Evolutionary conservation across 2,888 invertebrate genomes (phyloP).

Genomic region (Leucophenga montana): DNA sequence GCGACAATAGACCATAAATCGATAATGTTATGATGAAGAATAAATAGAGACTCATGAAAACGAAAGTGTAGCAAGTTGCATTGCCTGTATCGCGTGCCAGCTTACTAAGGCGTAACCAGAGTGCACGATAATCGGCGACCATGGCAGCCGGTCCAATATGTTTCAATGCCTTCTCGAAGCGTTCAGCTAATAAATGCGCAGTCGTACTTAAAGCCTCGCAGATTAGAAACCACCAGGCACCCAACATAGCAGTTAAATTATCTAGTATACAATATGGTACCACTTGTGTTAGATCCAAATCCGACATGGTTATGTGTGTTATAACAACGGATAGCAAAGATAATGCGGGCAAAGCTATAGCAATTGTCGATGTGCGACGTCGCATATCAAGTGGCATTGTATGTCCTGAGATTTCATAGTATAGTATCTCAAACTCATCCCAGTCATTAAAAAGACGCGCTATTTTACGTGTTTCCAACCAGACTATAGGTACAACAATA

Average conservation of each 20-base stretch:
- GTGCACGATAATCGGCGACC: constrained; percentile 81
- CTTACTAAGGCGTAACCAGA: constrained; percentile 82
- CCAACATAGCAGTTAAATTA: constrained; percentile 80
- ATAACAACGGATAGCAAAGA: constrained; percentile 79
- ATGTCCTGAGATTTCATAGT: constrained; percentile 77
- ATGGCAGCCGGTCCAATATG: constrained; percentile 80
- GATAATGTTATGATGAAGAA: constrained; percentile 84
- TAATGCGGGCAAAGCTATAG: constrained; percentile 77
- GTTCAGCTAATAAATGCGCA: constrained; percentile 79
- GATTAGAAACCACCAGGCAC: constrained; percentile 82
- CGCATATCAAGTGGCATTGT: constrained; percentile 76
- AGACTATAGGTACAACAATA: constrained; percentile 78
- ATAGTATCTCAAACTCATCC: constrained; percentile 81
- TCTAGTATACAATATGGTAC: constrained; percentile 82
- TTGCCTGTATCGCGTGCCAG: constrained; percentile 80
- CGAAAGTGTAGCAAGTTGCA: constrained; percentile 80
- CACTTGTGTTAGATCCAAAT: constrained; percentile 78
- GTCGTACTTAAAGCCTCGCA: constrained; percentile 79
- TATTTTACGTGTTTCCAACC: constrained; percentile 81
- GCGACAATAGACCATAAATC: constrained; percentile 82
- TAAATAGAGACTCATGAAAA: constrained; percentile 80
- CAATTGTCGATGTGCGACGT: constrained; percentile 76
- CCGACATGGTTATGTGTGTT: constrained; percentile 82
- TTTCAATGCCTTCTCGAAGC: constrained; percentile 81
- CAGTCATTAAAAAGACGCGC: constrained; percentile 76